Evolutionary conservation across 2,888 invertebrate genomes (phyloP).

Genomic region (Athripsodes cinereus): DNA sequence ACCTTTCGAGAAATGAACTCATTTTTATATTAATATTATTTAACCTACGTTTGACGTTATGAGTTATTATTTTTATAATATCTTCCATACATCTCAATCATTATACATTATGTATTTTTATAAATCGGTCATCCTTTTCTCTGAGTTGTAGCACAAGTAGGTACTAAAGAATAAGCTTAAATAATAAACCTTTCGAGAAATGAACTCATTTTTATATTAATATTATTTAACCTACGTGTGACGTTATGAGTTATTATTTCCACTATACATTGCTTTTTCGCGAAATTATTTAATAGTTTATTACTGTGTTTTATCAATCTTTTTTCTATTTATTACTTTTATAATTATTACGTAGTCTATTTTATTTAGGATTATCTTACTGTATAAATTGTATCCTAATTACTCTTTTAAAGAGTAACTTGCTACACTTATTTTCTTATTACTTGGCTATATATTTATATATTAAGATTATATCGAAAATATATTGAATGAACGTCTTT

Average conservation of each 20-base stretch:
- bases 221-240: neutral
- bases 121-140: neutral
- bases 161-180: neutral
- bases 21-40: neutral
- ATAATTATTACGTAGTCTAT: no score
- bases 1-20: neutral
- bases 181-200: neutral
- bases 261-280: neutral
- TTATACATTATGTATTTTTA: neutral
- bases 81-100: no score
- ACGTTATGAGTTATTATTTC: neutral
- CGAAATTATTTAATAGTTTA: no score
- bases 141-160: neutral
- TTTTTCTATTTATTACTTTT: no score
- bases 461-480: no score
- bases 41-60: constrained; percentile 1
- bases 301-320: no score
- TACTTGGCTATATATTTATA: neutral
- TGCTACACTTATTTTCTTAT: neutral
- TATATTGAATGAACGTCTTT: no score
- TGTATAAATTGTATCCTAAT: neutral
- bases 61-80: neutral
- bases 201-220: neutral
- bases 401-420: neutral
- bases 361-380: no score